Percentiles rank a stretch among this genome's conserved stretches.
These are phyloP conservation scores for Lissocephala sabroskyi DNA, from an alignment of 2,888 invertebrate species.

Conservation along the genomic window DNA sequence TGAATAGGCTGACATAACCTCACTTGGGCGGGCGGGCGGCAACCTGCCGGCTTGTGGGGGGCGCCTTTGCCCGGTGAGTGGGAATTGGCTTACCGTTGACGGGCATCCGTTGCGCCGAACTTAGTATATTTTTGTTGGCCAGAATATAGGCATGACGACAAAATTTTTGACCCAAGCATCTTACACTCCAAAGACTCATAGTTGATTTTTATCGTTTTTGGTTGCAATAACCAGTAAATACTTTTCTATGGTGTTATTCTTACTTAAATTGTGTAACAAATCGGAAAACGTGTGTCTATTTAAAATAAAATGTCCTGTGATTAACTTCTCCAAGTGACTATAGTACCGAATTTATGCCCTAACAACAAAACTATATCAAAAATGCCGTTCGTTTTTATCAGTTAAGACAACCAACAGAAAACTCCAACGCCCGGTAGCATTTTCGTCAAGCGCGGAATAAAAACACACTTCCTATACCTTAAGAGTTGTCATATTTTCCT, in stretches of 20 bases:
- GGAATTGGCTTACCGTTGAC: slow-evolving; percentile 43
- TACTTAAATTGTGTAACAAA: slow-evolving; percentile 47
- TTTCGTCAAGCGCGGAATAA: too few species aligned
- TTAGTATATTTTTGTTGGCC: slow-evolving; percentile 31
- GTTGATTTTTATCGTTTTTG: slow-evolving; percentile 33
- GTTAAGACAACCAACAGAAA: too few species aligned
- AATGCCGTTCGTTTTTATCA: too few species aligned
- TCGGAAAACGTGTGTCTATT: slow-evolving; percentile 29
- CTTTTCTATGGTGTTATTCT: neutral
- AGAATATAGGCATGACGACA: slow-evolving; percentile 59
- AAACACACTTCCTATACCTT: too few species aligned
- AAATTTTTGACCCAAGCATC: slow-evolving; percentile 45
- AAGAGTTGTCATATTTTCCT: too few species aligned
- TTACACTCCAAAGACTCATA: slow-evolving; percentile 62
- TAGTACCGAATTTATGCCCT: slow-evolving; percentile 19
- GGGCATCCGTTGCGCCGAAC: slow-evolving; percentile 24
- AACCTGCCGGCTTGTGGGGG: too few species aligned
- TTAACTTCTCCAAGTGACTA: slow-evolving; percentile 36
- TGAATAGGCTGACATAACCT: neutral
- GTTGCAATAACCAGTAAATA: slow-evolving; percentile 27
- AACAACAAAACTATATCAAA: slow-evolving; percentile 23
- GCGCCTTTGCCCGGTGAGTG: too few species aligned
- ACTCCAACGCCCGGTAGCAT: too few species aligned
- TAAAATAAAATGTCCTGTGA: slow-evolving; percentile 25
- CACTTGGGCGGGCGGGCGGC: too few species aligned